Percentiles rank a stretch among this genome's conserved stretches.
These are phyloP conservation scores for Aleiodes leptofemur DNA, from an alignment of 2,888 invertebrate species.

Conservation along the genomic window DNA sequence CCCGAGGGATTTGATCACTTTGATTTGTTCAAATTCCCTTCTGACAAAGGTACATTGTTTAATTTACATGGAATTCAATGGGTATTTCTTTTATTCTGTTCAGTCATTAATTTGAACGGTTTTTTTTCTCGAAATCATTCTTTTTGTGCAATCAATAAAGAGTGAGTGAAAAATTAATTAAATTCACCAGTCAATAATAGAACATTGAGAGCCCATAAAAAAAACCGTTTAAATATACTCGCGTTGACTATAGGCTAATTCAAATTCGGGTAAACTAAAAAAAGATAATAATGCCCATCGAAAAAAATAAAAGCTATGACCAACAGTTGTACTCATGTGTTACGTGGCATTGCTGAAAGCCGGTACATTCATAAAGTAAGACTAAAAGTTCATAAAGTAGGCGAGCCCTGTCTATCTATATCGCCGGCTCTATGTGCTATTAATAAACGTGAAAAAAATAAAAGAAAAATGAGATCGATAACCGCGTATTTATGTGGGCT, in stretches of 20 bases:
- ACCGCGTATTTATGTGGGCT: conserved; percentile 48
- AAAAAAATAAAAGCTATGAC: too few species aligned
- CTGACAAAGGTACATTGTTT: conserved; percentile 29
- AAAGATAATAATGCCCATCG: too few species aligned
- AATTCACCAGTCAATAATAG: too few species aligned
- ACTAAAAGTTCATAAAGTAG: conserved; percentile 56
- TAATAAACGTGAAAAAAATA: conserved; percentile 49
- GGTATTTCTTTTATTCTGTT: conserved; percentile 11
- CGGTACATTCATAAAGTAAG: conserved; percentile 36
- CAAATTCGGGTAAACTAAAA: too few species aligned
- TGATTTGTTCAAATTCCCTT: conserved; percentile 58
- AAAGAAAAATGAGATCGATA: conserved; percentile 51
- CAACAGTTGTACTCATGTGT: not conserved
- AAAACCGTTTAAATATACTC: too few species aligned
- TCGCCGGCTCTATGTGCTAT: conserved; percentile 45
- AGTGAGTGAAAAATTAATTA: too few species aligned
- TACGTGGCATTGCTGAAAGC: conserved; percentile 13
- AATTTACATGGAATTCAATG: conserved; percentile 25
- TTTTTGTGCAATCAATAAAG: conserved; percentile 2
- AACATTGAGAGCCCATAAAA: too few species aligned
- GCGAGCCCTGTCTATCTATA: conserved; percentile 52
- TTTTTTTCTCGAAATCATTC: conserved; percentile 40
- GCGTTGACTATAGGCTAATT: too few species aligned
- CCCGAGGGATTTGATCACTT: conserved; percentile 56
- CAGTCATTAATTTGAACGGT: conserved; percentile 13